A percentile compares a stretch with the other conserved stretches of the same genome.
Evolutionary conservation across 1,140 invertebrate species (phyloP).

Genomic region (Polypedilum pembai): DNA sequence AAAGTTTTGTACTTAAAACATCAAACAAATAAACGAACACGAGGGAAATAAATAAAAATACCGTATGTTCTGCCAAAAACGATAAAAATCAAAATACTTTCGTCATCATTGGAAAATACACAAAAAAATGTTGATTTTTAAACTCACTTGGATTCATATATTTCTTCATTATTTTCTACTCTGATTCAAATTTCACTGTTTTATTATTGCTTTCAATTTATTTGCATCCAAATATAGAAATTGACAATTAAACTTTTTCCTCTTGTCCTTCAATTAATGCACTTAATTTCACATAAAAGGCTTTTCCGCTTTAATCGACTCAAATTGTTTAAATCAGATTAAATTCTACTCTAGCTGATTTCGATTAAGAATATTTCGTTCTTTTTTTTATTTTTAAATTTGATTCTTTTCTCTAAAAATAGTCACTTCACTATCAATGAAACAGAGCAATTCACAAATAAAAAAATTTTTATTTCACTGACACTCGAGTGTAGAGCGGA

Average conservation of each 20-base stretch:
- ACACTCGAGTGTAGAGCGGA: background rate
- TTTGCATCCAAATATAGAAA: background rate
- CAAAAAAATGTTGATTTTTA: background rate
- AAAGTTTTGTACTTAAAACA: too few relatives aligned
- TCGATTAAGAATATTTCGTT: background rate
- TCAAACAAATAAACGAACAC: too few relatives aligned
- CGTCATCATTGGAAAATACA: too few relatives aligned
- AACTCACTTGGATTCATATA: conserved; percentile 11
- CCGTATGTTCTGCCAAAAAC: too few relatives aligned
- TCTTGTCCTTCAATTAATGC: background rate
- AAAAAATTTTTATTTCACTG: background rate
- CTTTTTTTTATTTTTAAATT: background rate
- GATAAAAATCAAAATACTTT: too few relatives aligned
- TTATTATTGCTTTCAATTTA: background rate
- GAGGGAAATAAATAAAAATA: too few relatives aligned
- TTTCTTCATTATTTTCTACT: background rate
- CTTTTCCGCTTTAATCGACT: too few relatives aligned
- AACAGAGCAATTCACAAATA: background rate
- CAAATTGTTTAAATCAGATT: background rate
- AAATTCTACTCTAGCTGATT: background rate
- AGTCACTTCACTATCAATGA: background rate
- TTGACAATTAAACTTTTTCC: background rate
- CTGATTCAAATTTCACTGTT: background rate
- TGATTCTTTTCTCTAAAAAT: background rate
- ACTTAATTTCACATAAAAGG: background rate